A percentile compares a stretch with the other conserved stretches of the same genome.
Conservation (phyloP, 1,140 invertebrate genomes). For the Habropoda laboriosa region DNA sequence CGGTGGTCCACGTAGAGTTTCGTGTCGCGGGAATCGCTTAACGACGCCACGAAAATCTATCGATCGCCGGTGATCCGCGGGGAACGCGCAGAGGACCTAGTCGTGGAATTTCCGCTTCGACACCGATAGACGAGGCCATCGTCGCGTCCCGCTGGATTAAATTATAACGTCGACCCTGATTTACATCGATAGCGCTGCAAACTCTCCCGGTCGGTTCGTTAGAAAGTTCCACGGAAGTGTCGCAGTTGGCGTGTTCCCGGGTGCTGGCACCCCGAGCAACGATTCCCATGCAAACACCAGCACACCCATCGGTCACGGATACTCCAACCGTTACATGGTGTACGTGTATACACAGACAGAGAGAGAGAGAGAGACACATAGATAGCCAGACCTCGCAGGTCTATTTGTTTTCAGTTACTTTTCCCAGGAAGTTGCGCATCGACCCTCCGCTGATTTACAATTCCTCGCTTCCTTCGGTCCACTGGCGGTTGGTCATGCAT, state of each 20-base stretch:
- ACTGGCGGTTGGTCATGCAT: slow-evolving; percentile 56
- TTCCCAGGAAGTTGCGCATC: slow-evolving; percentile 38
- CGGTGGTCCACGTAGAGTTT: background rate
- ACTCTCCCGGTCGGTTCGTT: slow-evolving; percentile 41
- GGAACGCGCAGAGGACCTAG: background rate
- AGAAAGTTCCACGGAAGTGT: slow-evolving; percentile 55
- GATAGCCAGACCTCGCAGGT: background rate
- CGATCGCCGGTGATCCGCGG: background rate
- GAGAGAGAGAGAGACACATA: background rate
- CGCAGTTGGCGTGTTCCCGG: slow-evolving; percentile 29
- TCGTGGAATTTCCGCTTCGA: slow-evolving; percentile 13
- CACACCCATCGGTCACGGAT: background rate
- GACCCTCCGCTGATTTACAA: slow-evolving; percentile 55
- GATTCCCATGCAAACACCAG: slow-evolving; percentile 38
- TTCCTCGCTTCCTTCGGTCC: slow-evolving; percentile 51
- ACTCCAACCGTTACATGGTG: background rate
- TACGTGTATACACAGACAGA: no score
- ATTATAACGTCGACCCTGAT: slow-evolving; percentile 56
- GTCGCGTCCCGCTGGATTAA: slow-evolving; percentile 40
- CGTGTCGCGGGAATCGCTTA: background rate
- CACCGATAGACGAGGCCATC: slow-evolving; percentile 27
- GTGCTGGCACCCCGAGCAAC: slow-evolving; percentile 19
- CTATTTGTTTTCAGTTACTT: slow-evolving; percentile 51
- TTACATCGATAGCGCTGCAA: slow-evolving; percentile 52
- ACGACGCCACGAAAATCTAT: background rate